Base-by-base conservation (phyloP, 2,888 invertebrate species). In the Sialis fuliginosa region DNA sequence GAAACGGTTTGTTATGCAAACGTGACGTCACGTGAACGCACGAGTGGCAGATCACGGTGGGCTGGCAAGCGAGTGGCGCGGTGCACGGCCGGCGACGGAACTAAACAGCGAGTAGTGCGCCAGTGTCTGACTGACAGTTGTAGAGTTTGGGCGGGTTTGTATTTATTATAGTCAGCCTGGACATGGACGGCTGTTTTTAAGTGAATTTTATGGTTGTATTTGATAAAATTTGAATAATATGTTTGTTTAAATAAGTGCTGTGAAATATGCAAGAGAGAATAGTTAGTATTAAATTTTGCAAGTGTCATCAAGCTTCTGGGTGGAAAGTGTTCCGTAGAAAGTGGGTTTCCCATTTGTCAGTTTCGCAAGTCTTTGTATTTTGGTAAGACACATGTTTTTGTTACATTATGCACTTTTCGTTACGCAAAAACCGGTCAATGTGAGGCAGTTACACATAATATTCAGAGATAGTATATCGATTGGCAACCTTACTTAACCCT, bases 281-380 rank as follows among this genome's bases (percentile, higher is more conserved):
- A 57, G 55, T 57, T 60, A 60, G 60, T 57, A 52, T 57, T 50
- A 59, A 60, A 60, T 61, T 60, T 60, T 62, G 60, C 56, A 59
- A 59, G 61, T 62, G 61, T 58, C 51, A 51, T 56, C 57, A 57
- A 53, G 51, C 54, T 49, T 52, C 57, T 60, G 37, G 54, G 54
- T 55, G 62, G 60, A 62, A 61, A 62, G 61, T 63, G 62, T 57
- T 57, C 57, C 55, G 54, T 62, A 64, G 62, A 63, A 64, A 63
- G 63, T 63, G 62, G 62, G 58, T 62, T 63, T 59, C 59, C 57
- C 56, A 55, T 57, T 59, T 56, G 56, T 56, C 57, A 57, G 56
- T 61, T 61, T 59, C 57, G 59, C 61, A 60, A 60, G 57, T 54
- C 55, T 54, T 56, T 56, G 47, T 52, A 51, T 58, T 57, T 60